A percentile compares a stretch with the other conserved stretches of the same genome.
phyloP scores from a whole-genome alignment of 1,140 invertebrate genomes.

The Chironomus striatipennis region DNA sequence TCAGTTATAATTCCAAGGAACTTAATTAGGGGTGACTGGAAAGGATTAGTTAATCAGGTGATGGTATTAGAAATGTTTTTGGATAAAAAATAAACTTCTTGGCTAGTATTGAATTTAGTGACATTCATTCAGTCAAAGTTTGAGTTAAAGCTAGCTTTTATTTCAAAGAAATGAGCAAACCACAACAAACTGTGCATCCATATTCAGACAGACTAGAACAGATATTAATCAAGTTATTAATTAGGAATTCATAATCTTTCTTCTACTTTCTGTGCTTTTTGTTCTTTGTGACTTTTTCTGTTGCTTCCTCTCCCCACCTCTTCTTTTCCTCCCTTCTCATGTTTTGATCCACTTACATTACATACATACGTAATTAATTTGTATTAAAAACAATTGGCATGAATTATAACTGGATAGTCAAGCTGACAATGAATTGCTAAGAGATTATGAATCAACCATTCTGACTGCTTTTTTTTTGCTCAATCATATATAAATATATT shows the following conservation, averaged over 20 bases:
- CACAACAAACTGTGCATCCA: neutral
- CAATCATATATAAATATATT: too few species aligned
- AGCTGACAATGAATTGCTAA: neutral
- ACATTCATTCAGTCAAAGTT: too few species aligned
- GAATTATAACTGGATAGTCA: neutral
- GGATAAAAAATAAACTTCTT: too few species aligned
- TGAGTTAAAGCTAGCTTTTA: too few species aligned
- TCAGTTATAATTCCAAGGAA: too few species aligned
- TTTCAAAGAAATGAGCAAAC: too few species aligned
- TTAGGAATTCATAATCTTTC: constrained; percentile 3
- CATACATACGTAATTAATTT: constrained; percentile 14
- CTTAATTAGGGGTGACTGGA: too few species aligned
- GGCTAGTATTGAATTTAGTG: too few species aligned
- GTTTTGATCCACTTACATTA: neutral
- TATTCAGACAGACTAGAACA: neutral
- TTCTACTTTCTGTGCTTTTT: neutral
- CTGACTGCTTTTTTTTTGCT: too few species aligned
- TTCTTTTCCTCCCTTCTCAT: neutral
- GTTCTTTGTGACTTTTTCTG: neutral
- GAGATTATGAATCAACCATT: neutral
- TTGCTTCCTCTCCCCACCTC: neutral
- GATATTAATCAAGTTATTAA: constrained; percentile 10
- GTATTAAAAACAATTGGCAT: neutral
- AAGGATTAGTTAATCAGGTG: too few species aligned
- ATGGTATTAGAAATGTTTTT: too few species aligned